phyloP scores from a whole-genome alignment of 1,140 invertebrate genomes.

The Rhyacophila brunnea region DNA sequence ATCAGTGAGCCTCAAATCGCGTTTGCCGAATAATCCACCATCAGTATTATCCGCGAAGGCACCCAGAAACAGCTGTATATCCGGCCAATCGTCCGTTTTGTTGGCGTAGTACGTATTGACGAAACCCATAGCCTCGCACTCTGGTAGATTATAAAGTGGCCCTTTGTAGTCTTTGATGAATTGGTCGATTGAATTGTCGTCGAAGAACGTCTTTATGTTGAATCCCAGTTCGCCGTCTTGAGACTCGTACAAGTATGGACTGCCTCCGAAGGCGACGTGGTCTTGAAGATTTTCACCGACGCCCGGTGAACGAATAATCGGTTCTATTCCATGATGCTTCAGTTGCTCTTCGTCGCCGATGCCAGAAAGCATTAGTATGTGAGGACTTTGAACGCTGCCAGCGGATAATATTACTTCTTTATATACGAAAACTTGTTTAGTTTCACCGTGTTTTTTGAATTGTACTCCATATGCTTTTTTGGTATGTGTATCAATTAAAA shows the following conservation, averaged over 20 bases:
- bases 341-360: conserved; percentile 68
- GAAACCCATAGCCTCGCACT: conserved; percentile 74
- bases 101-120: conserved; percentile 72
- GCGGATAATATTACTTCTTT: conserved; percentile 73
- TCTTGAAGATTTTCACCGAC: conserved; percentile 82
- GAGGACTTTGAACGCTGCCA: conserved; percentile 71
- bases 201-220: conserved; percentile 59
- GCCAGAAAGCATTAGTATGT: conserved; percentile 79
- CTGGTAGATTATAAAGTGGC: conserved; percentile 64
- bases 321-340: conserved; percentile 58
- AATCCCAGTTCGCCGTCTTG: conserved; percentile 56
- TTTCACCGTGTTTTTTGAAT: conserved; percentile 55
- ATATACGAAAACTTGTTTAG: conserved; percentile 53
- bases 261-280: conserved; percentile 66
- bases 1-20: conserved; percentile 64
- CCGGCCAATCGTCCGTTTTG: conserved; percentile 66
- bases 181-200: conserved; percentile 50
- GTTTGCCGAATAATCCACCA: conserved; percentile 68
- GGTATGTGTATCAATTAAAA: conserved; percentile 58
- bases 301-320: conserved; percentile 61
- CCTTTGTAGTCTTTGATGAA: conserved; percentile 60
- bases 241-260: conserved; percentile 58
- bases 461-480: conserved; percentile 62
- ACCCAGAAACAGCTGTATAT: conserved; percentile 74
- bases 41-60: conserved; percentile 72